Base-by-base conservation (phyloP, 2,888 invertebrate genomes). In the Hyposoter didymator region DNA sequence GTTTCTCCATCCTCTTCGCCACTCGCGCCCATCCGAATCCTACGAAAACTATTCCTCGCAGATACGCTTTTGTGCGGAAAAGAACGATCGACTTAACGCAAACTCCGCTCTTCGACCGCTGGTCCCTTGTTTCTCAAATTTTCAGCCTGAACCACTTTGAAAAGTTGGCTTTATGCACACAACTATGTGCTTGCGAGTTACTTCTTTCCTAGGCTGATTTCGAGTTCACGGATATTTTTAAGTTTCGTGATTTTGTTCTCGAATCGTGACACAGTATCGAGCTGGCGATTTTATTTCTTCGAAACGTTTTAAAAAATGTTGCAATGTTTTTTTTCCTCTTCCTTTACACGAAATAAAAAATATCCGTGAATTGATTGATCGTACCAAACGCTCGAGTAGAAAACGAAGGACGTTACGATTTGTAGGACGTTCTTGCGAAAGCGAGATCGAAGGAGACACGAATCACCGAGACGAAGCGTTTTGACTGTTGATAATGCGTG, bases 401-500 rank as follows among this genome's bases (percentile, higher is more conserved):
- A 85, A 70, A 76, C 7, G 19, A 69, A 55, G 47, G 10, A 12
- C 47, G 76, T 49, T 7, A 35, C 32, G 67, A 49, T 66, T 35
- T 17, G 8, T 22, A 52, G 43, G 28, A 8, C 52, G 66, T 72
- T 85, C 74, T 82, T 69, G 66, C 55, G 59, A 28, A 28, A 59
- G 14, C 28, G 28, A 28, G 72, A 73, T 45, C 47, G 66, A 80
- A 64, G 75, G 5, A 59, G 39, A 28, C 12, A 35, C 28, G 43
- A 32, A 55, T 43, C 47, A 2, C 67, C 70, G 59, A 28, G 64
- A 19, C 43, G 67, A 66, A 87, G 84, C 73, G 74, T 86, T 55
- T 66, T 86, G 87, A 86, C 88, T 88, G 88, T 87, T 87, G 84
- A 87, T 73, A 67, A 83, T 84, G 85, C 84, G 86, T 73, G 80